Evolutionary conservation across 2,113 vertebrate genomes (phyloP).

Genomic region (Ariopsis seemanni): DNA sequence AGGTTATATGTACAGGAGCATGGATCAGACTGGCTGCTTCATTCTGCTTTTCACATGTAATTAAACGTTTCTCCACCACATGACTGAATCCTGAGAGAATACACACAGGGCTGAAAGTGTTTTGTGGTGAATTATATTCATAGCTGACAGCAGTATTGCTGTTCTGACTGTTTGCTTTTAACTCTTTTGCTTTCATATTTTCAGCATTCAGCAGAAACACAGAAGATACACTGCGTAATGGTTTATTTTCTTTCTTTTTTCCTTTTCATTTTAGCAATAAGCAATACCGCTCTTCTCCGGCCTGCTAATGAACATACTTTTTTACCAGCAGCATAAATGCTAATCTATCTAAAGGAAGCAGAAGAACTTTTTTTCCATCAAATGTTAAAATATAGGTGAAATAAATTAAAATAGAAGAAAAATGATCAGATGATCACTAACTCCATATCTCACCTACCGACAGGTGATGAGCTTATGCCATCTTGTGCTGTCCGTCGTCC

Average conservation of each 20-base stretch:
- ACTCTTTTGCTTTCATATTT: not conserved
- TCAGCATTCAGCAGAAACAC: not conserved
- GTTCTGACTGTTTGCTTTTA: not conserved
- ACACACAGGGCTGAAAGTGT: not conserved
- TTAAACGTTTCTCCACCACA: not conserved
- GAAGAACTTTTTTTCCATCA: not conserved
- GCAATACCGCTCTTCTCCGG: not conserved
- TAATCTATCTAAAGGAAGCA: not conserved
- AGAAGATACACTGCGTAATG: not conserved
- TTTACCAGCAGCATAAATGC: not conserved
- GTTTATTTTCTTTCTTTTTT: not conserved
- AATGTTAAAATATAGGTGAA: not conserved
- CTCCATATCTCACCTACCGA: not conserved
- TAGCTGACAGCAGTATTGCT: not conserved
- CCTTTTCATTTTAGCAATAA: not conserved
- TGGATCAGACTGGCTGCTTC: not conserved
- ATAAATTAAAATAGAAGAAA: not conserved
- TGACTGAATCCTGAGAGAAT: not conserved
- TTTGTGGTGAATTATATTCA: not conserved
- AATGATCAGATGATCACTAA: not conserved
- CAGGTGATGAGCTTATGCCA: no score
- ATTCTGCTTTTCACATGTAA: not conserved
- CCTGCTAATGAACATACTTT: not conserved
- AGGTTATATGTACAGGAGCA: not conserved
- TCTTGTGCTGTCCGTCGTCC: no score